Conservation (phyloP, 2,888 invertebrate species). For the Pachycephus smyrnensis region DNA sequence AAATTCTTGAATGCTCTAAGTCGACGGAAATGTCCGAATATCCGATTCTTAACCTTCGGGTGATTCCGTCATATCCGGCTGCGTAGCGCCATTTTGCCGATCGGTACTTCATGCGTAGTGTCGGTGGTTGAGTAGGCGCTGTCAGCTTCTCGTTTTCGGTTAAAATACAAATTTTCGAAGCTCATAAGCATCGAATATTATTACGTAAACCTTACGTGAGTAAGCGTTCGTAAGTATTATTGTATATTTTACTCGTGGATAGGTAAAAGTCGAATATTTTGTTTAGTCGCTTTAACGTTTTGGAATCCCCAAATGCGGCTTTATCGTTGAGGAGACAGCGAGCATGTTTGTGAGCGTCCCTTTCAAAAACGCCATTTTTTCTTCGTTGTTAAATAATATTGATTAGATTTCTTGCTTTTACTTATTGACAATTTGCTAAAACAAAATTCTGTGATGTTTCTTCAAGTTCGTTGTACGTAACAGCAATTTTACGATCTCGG, state of each 20-base stretch:
- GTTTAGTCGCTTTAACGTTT: background rate
- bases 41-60: background rate
- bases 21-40: background rate
- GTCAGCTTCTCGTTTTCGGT: background rate
- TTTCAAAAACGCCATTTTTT: background rate
- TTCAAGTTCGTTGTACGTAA: background rate
- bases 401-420: background rate
- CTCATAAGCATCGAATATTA: background rate
- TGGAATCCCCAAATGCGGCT: background rate
- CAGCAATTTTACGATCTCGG: background rate
- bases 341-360: background rate
- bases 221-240: background rate
- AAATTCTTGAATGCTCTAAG: background rate
- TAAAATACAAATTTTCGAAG: background rate
- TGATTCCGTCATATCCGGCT: background rate
- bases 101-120: slow-evolving; percentile 15
- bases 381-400: background rate
- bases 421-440: background rate
- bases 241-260: background rate
- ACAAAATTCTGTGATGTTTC: background rate
- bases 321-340: background rate
- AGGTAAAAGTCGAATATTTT: background rate
- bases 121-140: background rate
- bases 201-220: background rate
- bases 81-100: slow-evolving; percentile 15